Conservation (phyloP, 2,888 invertebrate species). For the Meloe dianella region DNA sequence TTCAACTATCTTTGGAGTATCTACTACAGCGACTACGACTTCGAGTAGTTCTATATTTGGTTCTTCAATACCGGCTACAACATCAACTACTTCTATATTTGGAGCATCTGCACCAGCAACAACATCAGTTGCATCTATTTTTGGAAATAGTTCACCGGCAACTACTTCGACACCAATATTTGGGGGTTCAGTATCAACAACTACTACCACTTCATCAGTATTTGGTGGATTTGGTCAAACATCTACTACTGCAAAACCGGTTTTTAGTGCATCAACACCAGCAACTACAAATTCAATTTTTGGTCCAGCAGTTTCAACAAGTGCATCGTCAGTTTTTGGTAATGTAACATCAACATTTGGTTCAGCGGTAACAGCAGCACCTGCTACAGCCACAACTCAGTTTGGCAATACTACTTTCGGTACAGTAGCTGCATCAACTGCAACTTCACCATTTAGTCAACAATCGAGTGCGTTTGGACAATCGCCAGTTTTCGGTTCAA, state of each 20-base stretch:
- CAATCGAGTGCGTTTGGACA: conserved; percentile 14
- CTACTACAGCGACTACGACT: conserved; percentile 37
- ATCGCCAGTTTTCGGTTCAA: not conserved
- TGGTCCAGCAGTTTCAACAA: conserved; percentile 26
- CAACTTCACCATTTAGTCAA: conserved; percentile 5
- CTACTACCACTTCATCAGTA: conserved; percentile 25
- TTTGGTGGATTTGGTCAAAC: conserved; percentile 29
- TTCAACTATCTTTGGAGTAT: conserved; percentile 38
- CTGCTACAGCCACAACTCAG: conserved; percentile 25
- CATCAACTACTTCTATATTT: conserved; percentile 46
- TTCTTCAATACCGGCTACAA: conserved; percentile 40
- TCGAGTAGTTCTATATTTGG: conserved; percentile 43
- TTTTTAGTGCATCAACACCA: conserved; percentile 54
- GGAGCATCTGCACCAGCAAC: conserved; percentile 34
- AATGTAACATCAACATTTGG: conserved; percentile 41
- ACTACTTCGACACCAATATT: conserved; percentile 28
- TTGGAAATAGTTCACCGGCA: conserved; percentile 33
- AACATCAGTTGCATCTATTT: conserved; percentile 28
- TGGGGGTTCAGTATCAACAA: conserved; percentile 25
- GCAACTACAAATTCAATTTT: conserved; percentile 30
- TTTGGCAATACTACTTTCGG: conserved; percentile 13
- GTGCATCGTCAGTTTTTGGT: conserved; percentile 27
- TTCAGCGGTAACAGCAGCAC: conserved; percentile 19
- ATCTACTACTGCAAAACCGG: conserved; percentile 28
- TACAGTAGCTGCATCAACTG: not conserved